phyloP scores from a whole-genome alignment of 2,113 vertebrate genomes.

The Phyllostomus discolor region DNA sequence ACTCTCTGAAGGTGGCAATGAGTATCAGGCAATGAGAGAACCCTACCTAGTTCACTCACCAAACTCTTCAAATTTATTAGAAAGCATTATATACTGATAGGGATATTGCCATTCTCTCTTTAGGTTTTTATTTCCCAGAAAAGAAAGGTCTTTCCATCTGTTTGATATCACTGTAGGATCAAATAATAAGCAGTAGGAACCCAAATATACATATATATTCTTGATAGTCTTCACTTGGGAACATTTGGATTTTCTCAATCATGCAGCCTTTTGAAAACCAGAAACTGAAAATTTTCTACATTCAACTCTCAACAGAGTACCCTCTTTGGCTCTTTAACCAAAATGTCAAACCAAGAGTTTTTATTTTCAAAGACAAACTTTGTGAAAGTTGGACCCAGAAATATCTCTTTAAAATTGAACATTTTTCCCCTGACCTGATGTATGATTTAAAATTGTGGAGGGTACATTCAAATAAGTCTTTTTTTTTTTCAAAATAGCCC shows the following conservation, averaged over 20 bases:
- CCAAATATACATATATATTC: background rate
- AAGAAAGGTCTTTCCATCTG: background rate
- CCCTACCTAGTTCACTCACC: background rate
- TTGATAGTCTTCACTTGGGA: background rate
- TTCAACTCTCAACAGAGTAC: background rate
- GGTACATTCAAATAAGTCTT: background rate
- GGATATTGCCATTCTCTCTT: background rate
- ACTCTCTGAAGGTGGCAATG: background rate
- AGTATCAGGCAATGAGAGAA: background rate
- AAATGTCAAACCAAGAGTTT: background rate
- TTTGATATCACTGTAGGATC: background rate
- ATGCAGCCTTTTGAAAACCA: background rate
- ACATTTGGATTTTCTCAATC: background rate
- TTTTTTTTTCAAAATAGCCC: background rate
- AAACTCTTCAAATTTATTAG: background rate
- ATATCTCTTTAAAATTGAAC: background rate
- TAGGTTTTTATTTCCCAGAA: background rate
- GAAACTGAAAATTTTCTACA: background rate
- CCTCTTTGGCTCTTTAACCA: background rate
- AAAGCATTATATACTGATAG: background rate
- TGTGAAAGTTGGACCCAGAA: background rate
- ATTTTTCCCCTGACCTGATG: background rate
- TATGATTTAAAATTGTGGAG: background rate
- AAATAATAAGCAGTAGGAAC: background rate
- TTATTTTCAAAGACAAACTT: conserved; percentile 9